phyloP scores from a whole-genome alignment of 2,797 vertebrate species.

The Dromococcyx pavoninus region DNA sequence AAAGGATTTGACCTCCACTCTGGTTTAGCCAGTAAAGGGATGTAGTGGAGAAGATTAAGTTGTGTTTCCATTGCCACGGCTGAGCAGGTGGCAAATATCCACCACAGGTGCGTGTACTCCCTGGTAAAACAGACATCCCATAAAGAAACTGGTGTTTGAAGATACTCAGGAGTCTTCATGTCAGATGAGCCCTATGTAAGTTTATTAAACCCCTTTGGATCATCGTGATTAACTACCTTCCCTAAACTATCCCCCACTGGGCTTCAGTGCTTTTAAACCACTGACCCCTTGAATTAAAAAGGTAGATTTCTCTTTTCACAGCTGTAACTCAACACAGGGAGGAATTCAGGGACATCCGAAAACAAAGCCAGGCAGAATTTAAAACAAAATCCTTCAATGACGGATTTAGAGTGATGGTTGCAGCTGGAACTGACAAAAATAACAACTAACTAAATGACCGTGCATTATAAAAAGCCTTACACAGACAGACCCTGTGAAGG shows the following conservation, averaged over 20 bases:
- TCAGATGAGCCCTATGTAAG: background rate
- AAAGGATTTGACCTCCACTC: background rate
- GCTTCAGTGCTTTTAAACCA: constrained; percentile 57
- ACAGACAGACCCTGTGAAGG: background rate
- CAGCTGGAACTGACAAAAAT: constrained; percentile 60
- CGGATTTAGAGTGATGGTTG: constrained; percentile 54
- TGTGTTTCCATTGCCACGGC: background rate
- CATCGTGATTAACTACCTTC: constrained; percentile 35
- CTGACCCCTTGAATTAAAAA: constrained; percentile 52
- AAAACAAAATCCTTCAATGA: constrained; percentile 69
- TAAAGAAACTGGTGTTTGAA: constrained; percentile 1
- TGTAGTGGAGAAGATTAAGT: background rate
- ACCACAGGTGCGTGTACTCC: constrained; percentile 30
- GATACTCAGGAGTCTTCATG: background rate
- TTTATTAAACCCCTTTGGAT: constrained; percentile 23
- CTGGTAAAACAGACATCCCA: background rate
- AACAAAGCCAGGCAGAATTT: constrained; percentile 58
- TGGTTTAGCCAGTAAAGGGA: background rate
- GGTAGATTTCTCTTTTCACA: constrained; percentile 59
- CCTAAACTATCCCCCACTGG: background rate
- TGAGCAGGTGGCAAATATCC: constrained; percentile 52
- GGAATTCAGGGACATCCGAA: constrained; percentile 60
- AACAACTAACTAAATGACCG: constrained; percentile 8
- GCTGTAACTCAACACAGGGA: constrained; percentile 55
- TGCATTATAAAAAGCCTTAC: background rate